A percentile compares a stretch with the other conserved stretches of the same genome.
Evolutionary conservation across 30 jellyfish, hydroid and myxozoan species (phyloP).

Genomic region (Rhopilema esculentum): DNA sequence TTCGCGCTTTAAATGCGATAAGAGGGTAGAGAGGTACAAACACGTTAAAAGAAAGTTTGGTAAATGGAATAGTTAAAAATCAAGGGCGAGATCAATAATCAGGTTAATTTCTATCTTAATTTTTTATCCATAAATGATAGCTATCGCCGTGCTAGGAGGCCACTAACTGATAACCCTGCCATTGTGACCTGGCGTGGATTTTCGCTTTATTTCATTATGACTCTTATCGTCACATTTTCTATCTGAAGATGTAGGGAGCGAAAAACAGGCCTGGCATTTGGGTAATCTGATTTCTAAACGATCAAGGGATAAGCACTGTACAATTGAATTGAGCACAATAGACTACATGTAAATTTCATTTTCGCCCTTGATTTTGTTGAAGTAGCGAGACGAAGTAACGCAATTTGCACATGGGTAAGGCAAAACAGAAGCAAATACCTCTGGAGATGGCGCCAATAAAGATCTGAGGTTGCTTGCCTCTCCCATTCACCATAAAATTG

Average conservation of each 20-base stretch:
- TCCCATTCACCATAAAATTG: background rate
- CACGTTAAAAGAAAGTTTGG: background rate
- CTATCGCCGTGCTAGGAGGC: conserved; percentile 2
- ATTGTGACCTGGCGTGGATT: conserved; percentile 17
- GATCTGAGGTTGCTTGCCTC: background rate
- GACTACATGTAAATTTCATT: background rate
- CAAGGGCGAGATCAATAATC: background rate
- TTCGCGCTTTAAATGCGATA: background rate
- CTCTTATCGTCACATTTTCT: background rate
- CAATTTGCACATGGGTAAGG: background rate
- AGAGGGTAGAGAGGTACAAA: background rate
- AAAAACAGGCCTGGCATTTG: background rate
- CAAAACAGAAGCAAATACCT: background rate
- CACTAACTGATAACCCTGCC: conserved; percentile 1
- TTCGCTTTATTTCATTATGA: background rate
- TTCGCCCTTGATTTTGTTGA: background rate
- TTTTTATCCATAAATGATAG: background rate
- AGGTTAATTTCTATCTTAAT: background rate
- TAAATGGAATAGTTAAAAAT: background rate
- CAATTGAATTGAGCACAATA: conserved; percentile 16
- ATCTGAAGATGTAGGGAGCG: background rate
- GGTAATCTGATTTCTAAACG: conserved; percentile 9
- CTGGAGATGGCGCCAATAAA: background rate
- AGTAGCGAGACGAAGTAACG: background rate
- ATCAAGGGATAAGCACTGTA: background rate